These are phyloP conservation scores for Drosophila mettleri DNA, from an alignment of 2,888 invertebrate species.

Conservation along the genomic window DNA sequence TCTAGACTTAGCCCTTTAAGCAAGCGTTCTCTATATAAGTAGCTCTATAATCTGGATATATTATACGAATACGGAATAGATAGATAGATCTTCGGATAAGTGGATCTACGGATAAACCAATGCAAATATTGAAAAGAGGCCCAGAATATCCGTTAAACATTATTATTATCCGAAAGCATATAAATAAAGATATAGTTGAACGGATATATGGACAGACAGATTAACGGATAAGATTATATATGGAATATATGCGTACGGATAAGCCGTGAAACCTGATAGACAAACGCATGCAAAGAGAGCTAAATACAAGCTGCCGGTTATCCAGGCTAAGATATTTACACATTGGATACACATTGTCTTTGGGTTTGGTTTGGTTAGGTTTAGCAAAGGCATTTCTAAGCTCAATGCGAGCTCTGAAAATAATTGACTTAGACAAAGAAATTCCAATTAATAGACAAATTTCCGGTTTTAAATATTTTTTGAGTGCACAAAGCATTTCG, in stretches of 20 bases:
- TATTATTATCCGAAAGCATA: not conserved
- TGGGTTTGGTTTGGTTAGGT: no score
- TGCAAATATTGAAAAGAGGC: no score
- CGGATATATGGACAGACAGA: not conserved
- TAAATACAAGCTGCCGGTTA: not conserved
- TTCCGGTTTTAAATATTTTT: slow-evolving; percentile 2
- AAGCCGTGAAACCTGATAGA: no score
- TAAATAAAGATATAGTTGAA: not conserved
- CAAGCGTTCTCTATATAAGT: no score
- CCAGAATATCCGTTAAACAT: no score
- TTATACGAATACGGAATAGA: no score
- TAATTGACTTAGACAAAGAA: not conserved
- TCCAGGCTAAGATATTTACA: not conserved
- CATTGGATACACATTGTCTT: no score
- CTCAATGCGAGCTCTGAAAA: not conserved
- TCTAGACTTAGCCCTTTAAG: no score
- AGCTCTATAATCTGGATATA: not conserved
- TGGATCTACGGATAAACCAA: no score
- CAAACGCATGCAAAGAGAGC: not conserved
- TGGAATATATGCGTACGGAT: no score
- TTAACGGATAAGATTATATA: not conserved
- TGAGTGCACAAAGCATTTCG: not conserved
- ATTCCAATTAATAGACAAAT: not conserved
- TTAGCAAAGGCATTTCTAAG: no score
- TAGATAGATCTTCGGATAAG: no score